phyloP scores from a whole-genome alignment of 2,113 vertebrate species.

The Scomber colias region DNA sequence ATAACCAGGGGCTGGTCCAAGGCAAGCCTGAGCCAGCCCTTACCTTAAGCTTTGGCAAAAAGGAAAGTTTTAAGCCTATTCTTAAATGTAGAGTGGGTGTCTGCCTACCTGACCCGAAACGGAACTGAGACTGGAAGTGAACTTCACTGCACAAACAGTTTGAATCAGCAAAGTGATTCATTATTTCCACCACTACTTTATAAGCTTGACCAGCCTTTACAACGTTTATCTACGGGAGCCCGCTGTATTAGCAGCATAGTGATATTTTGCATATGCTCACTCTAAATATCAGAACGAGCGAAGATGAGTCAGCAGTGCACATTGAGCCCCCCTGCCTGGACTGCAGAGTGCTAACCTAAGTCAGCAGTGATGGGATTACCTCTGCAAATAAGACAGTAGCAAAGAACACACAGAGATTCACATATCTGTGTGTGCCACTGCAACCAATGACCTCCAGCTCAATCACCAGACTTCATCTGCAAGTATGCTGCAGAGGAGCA shows the following conservation, averaged over 20 bases:
- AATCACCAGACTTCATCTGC: background rate
- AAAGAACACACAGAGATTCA: background rate
- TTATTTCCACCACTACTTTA: too few relatives aligned
- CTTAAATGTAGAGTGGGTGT: too few relatives aligned
- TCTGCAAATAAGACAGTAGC: background rate
- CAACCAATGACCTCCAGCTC: background rate
- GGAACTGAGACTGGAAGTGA: too few relatives aligned
- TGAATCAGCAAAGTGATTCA: too few relatives aligned
- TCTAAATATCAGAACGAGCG: background rate
- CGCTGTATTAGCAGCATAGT: background rate
- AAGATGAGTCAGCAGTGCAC: background rate
- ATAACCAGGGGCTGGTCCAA: too few relatives aligned
- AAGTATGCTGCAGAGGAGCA: too few relatives aligned
- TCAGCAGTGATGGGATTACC: background rate
- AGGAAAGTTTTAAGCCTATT: too few relatives aligned
- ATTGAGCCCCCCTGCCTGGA: background rate
- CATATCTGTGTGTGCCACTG: background rate
- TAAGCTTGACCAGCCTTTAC: constrained; percentile 3
- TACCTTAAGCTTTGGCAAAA: too few relatives aligned
- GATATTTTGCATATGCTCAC: background rate
- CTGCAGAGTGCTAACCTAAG: background rate
- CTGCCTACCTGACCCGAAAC: too few relatives aligned
- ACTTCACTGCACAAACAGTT: too few relatives aligned
- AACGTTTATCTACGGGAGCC: background rate
- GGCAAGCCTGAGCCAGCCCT: too few relatives aligned